Evolutionary conservation across 23 tunicate species (phyloP), one percentile per base, ranked within the genome.

Genomic region (Corella eumyota): DNA sequence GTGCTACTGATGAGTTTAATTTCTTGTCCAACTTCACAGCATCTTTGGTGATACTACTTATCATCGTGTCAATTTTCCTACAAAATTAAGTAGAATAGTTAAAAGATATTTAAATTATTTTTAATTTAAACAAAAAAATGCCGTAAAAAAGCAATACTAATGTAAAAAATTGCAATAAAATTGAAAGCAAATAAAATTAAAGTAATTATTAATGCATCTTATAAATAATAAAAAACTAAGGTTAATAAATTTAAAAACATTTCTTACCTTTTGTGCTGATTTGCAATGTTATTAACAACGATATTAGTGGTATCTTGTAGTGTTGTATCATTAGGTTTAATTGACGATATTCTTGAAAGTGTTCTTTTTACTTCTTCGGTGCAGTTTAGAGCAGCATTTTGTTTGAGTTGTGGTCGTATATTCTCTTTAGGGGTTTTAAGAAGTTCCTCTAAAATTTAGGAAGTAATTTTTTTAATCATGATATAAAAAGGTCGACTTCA

Each of bases 331-430:
- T 56, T 33, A 11, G 67, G 56, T 27, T 57, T 61, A 68, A 50
- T 69, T 1, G 76, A 34, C 31, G 83, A 67, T 36, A 82, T 32
- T 63, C 94, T 62, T 0, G 94, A 68, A 68, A 75, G 29, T 15
- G 83, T 75, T 25, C 96, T 36, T 73, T 88, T 78, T 4, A 88
- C 96, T 61, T 88, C 88, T 35, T 78, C 88, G 9, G 96, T 88
- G 34, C 96, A 56, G 48, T 88, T 88, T 32, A 88, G 56, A 54
- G 96, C 88, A 28, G 50, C 48, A 30, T 27, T 9, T 26, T 45
- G 19, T 59, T 60, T 13, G 19, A 59, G 50, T 56, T 25, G 62
- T n/a, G n/a, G 17, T 24, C 29, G n/a, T 59, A 9, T 59, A 0
- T 17, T 22, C 2, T 71, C 46, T 61, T 71, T 32, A 4, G 86